Evolutionary conservation across 2,113 vertebrate species (phyloP).

Genomic region (Corvus hawaiiensis): DNA sequence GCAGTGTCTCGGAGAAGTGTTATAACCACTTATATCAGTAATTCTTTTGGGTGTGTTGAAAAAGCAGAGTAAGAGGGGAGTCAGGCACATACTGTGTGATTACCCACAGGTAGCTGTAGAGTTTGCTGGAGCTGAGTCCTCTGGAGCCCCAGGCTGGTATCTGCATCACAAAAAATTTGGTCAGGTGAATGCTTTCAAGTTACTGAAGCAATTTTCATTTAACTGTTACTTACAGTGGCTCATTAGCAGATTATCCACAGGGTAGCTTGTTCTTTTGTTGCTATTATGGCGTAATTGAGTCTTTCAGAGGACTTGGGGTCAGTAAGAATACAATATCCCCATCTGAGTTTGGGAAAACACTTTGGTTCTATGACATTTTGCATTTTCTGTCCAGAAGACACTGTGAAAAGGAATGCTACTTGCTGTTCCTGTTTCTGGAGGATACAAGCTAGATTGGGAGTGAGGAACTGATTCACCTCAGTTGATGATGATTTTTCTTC

Average conservation of each 20-base stretch:
- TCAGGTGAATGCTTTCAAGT: not conserved
- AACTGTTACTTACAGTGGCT: not conserved
- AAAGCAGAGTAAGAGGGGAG: not conserved
- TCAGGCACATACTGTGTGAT: not conserved
- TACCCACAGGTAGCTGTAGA: not conserved
- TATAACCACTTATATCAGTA: not conserved
- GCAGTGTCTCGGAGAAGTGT: not conserved
- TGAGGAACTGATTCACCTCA: not conserved
- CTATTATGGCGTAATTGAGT: not conserved
- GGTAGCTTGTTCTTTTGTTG: not conserved
- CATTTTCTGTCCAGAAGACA: not conserved
- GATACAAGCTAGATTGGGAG: not conserved
- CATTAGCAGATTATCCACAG: not conserved
- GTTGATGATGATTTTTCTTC: not conserved
- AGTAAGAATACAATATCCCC: not conserved
- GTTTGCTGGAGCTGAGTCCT: not conserved
- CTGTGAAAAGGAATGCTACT: not conserved
- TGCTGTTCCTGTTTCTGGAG: not conserved
- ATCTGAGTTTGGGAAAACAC: not conserved
- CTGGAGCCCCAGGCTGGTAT: not conserved
- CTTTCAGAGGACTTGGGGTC: not conserved
- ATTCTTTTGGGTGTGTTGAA: not conserved
- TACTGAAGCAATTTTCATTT: not conserved
- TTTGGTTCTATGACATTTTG: not conserved
- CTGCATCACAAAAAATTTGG: not conserved